Base-by-base conservation (phyloP, 1,140 invertebrate species). In the Mycetomoellerius zeteki region DNA sequence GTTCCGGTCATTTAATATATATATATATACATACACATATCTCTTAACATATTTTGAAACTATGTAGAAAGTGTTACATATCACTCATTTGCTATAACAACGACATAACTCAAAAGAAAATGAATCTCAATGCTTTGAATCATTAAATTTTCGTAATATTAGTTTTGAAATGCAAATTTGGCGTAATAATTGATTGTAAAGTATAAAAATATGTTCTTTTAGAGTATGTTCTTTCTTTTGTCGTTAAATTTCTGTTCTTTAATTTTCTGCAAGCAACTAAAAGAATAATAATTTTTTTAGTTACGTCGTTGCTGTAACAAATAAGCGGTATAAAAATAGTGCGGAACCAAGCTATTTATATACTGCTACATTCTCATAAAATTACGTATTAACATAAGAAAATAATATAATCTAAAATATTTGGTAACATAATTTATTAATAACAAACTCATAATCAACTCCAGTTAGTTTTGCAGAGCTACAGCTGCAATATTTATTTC, bases 351-450 rank as follows among this genome's bases (percentile, higher is more conserved):
- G 10, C 1, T 3, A 81, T 71, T 54, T 54, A 37, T 71, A 54
- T 60, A 56, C 14, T 4, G 7, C 1, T 80, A 21, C 19, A 37
- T 50, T 82, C 24, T 6, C 33, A 56, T 37, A 27, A 72, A 82
- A 56, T 50, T 14, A 7, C 14, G 16, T 14, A 21, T 52, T 52
- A 56, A 82, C 21, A n/a, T 27, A 43, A 27, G 14, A 24, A 67
- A 67, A 12, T 37, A 43, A 43, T 21, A 4, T 30, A 62, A 27
- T 33, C 7, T 30, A 71, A 24, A 72, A 27, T 56, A 24, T 72
- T 58, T 37, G 5, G 72, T 58, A 58, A 73, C 67, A 10, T 43
- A 82, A 82, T 71, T 58, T 27, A 21, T 73, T 58, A 82, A 82
- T 33, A n/a, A 81, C 19, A 5, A 7, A 27, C 24, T 82, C 37